phyloP scores from a whole-genome alignment of 92 coral and sea anemone species.

The Porites evermanni region DNA sequence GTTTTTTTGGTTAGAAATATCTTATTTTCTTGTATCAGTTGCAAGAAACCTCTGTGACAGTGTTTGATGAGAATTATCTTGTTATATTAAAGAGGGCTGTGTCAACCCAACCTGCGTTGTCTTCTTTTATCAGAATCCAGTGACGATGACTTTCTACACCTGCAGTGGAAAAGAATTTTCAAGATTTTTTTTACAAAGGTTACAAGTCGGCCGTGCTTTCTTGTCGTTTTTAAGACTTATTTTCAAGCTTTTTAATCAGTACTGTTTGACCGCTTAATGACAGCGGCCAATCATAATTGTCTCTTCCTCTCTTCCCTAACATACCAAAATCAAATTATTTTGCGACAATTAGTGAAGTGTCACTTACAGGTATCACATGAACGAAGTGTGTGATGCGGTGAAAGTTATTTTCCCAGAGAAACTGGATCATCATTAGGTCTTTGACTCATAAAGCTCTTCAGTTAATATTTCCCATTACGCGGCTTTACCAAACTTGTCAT shows the following conservation, averaged over 20 bases:
- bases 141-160: neutral
- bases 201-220: neutral
- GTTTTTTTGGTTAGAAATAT: no score
- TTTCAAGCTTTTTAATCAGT: neutral
- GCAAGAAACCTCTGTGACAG: neutral
- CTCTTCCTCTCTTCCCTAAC: neutral
- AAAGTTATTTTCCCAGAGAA: neutral
- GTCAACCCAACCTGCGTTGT: neutral
- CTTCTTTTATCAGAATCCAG: neutral
- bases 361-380: neutral
- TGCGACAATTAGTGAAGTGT: neutral
- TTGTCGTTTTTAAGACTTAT: no score
- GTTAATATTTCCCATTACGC: neutral
- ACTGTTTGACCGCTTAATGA: neutral
- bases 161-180: neutral
- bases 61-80: neutral
- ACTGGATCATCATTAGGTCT: no score
- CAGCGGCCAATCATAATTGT: constrained; percentile 14
- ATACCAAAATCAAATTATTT: constrained; percentile 11
- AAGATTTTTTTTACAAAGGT: neutral
- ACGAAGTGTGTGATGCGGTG: neutral
- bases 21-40: neutral
- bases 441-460: neutral
- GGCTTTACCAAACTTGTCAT: neutral
- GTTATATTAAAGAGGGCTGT: no score